Conservation (phyloP, 1,140 invertebrate species). For the Phymastichus coffea region DNA sequence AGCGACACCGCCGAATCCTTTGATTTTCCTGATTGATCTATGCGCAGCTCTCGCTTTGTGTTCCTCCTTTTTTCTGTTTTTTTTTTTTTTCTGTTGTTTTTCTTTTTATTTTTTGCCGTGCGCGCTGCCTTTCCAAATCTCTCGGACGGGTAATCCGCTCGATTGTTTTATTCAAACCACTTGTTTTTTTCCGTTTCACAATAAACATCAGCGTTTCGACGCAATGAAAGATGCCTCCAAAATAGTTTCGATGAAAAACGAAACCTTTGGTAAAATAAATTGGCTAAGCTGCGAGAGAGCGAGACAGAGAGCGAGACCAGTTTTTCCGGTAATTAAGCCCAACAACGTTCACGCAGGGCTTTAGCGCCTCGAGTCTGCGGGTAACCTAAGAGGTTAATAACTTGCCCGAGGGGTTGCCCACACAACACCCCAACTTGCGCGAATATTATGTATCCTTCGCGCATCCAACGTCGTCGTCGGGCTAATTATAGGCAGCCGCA, state of each 20-base stretch:
- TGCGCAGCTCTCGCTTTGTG: too few relatives aligned
- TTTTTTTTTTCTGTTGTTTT: too few relatives aligned
- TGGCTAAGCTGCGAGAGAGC: background rate
- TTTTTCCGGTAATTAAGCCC: constrained; percentile 50
- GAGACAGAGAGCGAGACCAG: background rate
- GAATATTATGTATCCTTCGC: constrained; percentile 54
- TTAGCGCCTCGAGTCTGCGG: background rate
- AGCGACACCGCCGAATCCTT: too few relatives aligned
- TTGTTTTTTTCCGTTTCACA: constrained; percentile 6
- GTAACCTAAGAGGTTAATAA: constrained; percentile 57
- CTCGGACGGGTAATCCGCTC: constrained; percentile 8
- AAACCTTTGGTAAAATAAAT: too few relatives aligned
- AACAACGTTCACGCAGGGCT: constrained; percentile 37
- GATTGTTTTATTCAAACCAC: constrained; percentile 25
- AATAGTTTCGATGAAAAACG: too few relatives aligned
- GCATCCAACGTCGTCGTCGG: constrained; percentile 44
- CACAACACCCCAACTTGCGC: constrained; percentile 2
- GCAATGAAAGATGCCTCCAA: too few relatives aligned
- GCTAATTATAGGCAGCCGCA: constrained; percentile 47
- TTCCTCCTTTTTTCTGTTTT: too few relatives aligned
- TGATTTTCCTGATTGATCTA: too few relatives aligned
- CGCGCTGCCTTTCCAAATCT: constrained; percentile 29
- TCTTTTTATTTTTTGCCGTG: too few relatives aligned
- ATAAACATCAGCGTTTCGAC: background rate
- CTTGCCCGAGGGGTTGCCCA: constrained; percentile 36